Evolutionary conservation across 2,888 invertebrate species (phyloP).

Genomic region (Acholoe squamosa): DNA sequence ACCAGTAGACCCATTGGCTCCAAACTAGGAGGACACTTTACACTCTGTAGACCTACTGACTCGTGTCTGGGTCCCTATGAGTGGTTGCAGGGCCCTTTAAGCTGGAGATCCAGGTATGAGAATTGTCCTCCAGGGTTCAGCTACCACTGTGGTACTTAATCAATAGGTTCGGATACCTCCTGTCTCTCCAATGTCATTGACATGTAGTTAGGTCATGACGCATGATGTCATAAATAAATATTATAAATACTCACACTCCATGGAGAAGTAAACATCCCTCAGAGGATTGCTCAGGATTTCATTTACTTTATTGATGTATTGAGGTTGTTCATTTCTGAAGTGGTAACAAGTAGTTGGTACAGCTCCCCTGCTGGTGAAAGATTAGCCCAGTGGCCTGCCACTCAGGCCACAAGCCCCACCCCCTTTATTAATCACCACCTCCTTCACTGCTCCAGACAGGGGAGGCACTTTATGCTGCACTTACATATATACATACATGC

Average conservation of each 20-base stretch:
- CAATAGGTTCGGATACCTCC: background rate
- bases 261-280: too few species aligned
- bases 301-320: background rate
- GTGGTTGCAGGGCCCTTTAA: background rate
- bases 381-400: constrained; percentile 12
- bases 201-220: too few species aligned
- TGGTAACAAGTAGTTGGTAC: background rate
- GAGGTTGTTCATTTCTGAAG: constrained; percentile 24
- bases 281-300: too few species aligned
- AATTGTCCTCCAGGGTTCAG: background rate
- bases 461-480: background rate
- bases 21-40: too few species aligned
- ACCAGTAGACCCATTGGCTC: too few species aligned
- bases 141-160: background rate
- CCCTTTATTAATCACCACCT: constrained; percentile 7
- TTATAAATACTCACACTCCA: too few species aligned
- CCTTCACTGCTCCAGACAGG: background rate
- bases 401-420: background rate
- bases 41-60: too few species aligned
- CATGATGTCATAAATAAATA: too few species aligned
- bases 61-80: background rate
- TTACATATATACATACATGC: constrained; percentile 3
- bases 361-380: background rate
- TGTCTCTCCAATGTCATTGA: too few species aligned
- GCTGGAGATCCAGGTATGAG: background rate